Evolutionary conservation across 2,113 vertebrate species (phyloP).

Genomic region (Scophthalmus maximus): DNA sequence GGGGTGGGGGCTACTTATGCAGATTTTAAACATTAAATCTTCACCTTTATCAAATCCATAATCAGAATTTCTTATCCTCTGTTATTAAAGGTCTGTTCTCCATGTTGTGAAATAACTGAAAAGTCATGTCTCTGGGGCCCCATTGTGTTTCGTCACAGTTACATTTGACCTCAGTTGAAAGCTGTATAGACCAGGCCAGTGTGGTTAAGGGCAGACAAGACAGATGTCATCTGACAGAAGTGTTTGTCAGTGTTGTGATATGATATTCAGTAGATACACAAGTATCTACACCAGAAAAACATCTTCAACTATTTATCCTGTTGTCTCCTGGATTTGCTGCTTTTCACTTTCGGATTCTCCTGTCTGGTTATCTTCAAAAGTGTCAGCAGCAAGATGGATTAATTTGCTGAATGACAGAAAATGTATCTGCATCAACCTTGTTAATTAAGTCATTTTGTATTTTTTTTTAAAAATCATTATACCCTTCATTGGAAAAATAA

Average conservation of each 20-base stretch:
- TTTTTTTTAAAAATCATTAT: background rate
- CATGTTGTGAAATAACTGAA: constrained; percentile 14
- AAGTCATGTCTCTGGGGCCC: constrained; percentile 5
- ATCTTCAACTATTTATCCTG: background rate
- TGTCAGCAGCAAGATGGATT: no score
- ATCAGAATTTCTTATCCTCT: constrained; percentile 35
- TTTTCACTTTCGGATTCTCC: no score
- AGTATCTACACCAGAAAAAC: no score
- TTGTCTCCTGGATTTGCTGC: background rate
- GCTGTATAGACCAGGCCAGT: constrained; percentile 6
- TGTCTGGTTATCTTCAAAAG: no score
- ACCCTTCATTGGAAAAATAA: background rate
- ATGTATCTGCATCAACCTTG: background rate
- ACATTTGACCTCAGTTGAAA: constrained; percentile 27
- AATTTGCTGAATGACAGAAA: no score
- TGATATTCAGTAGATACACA: background rate
- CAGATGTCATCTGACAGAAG: background rate
- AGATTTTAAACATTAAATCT: constrained; percentile 45
- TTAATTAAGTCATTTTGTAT: background rate
- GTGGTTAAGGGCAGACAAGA: background rate
- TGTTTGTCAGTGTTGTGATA: background rate
- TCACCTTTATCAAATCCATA: constrained; percentile 53
- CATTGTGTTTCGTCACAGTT: constrained; percentile 8
- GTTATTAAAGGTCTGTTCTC: constrained; percentile 21
- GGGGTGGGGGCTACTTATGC: background rate